phyloP scores from a whole-genome alignment of 2,113 vertebrate species.

The Scolopax mira region DNA sequence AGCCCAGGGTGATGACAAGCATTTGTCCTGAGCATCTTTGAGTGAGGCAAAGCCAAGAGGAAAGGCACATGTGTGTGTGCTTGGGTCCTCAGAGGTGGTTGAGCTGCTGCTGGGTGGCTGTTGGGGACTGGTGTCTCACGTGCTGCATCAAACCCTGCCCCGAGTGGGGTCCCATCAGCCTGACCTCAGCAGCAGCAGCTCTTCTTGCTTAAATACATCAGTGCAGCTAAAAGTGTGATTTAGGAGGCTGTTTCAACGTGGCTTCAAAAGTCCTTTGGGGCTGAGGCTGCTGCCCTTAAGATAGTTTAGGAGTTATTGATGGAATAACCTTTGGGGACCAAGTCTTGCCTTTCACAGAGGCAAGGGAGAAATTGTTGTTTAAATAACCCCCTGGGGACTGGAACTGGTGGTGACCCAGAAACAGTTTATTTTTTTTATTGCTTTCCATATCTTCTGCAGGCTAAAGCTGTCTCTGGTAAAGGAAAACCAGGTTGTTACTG shows the following conservation, averaged over 20 bases:
- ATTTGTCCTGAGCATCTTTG: background rate
- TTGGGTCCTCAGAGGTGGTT: background rate
- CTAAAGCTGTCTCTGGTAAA: conserved; percentile 28
- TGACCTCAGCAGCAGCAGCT: background rate
- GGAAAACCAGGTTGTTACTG: conserved; percentile 17
- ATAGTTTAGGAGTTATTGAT: conserved; percentile 64
- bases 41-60: background rate
- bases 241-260: background rate
- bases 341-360: conserved; percentile 51
- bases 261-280: background rate
- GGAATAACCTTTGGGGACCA: conserved; percentile 66
- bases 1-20: background rate
- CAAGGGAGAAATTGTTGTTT: conserved; percentile 63
- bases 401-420: conserved; percentile 73
- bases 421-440: conserved; percentile 66
- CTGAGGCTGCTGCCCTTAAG: conserved; percentile 16
- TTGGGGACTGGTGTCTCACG: background rate
- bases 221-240: background rate
- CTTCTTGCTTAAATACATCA: background rate
- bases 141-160: background rate
- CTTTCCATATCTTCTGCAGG: conserved; percentile 61
- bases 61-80: background rate
- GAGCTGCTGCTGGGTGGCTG: background rate
- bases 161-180: background rate
- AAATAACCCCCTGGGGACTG: conserved; percentile 42